Evolutionary conservation across 2,888 invertebrate species (phyloP).

Genomic region (Mythimna loreyi): DNA sequence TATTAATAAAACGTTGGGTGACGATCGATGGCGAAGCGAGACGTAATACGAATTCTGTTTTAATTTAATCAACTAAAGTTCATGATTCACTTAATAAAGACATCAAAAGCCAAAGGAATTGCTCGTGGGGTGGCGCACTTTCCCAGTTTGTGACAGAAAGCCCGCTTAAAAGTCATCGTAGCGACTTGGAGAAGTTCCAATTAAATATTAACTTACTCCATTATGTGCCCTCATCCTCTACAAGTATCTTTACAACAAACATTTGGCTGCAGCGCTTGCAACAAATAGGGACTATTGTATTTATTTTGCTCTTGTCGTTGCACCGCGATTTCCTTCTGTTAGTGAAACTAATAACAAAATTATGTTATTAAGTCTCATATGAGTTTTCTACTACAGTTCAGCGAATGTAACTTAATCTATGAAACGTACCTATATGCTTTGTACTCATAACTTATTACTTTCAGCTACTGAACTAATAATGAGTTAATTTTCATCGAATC

Average conservation of each 20-base stretch:
- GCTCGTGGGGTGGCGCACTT: conserved; percentile 63
- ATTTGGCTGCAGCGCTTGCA: conserved; percentile 31
- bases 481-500: conserved; percentile 20
- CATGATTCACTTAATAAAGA: conserved; percentile 70
- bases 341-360: background rate
- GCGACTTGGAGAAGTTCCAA: conserved; percentile 67
- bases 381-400: background rate
- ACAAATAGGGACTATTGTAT: conserved; percentile 23
- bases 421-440: background rate
- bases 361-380: conserved; percentile 1
- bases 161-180: conserved; percentile 66
- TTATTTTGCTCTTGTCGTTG: conserved; percentile 13
- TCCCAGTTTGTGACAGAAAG: conserved; percentile 62
- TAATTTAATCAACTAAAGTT: conserved; percentile 68
- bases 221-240: conserved; percentile 55
- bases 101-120: conserved; percentile 69
- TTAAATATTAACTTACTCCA: conserved; percentile 69
- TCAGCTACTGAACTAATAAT: conserved; percentile 15
- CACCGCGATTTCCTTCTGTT: background rate
- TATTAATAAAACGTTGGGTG: conserved; percentile 54
- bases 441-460: background rate
- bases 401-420: background rate
- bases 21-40: conserved; percentile 58
- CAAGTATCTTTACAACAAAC: conserved; percentile 51
- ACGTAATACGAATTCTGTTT: conserved; percentile 61